Conservation (phyloP, 2,888 invertebrate genomes). For the Camptogramma bilineatum region DNA sequence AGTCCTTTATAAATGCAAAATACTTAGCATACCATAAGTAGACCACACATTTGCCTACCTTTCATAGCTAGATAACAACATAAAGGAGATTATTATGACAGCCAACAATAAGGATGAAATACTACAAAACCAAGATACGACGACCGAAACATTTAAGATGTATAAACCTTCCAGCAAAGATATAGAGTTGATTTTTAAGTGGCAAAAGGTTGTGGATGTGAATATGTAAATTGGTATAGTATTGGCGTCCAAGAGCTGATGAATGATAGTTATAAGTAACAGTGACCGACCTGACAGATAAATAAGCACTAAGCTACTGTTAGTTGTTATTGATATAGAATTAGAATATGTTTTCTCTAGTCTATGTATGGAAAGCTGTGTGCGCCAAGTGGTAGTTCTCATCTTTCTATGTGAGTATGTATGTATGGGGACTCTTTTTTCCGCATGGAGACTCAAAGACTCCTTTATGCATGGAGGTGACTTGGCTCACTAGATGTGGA, state of each 20-base stretch:
- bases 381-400: too few relatives aligned
- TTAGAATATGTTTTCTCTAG: too few relatives aligned
- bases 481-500: too few relatives aligned
- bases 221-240: conserved; percentile 37
- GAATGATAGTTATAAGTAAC: conserved; percentile 67
- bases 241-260: conserved; percentile 55
- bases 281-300: conserved; percentile 66
- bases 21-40: conserved; percentile 40
- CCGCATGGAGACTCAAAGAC: too few relatives aligned
- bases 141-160: conserved; percentile 23
- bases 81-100: conserved; percentile 65
- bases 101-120: conserved; percentile 63
- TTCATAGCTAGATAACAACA: conserved; percentile 49
- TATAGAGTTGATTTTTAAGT: conserved; percentile 19
- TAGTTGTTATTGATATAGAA: conserved; percentile 26
- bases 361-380: too few relatives aligned
- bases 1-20: conserved; percentile 14
- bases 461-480: too few relatives aligned
- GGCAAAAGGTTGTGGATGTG: conserved; percentile 4
- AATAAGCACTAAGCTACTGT: conserved; percentile 67
- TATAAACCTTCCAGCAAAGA: not conserved
- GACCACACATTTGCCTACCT: conserved; percentile 56
- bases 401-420: too few relatives aligned
- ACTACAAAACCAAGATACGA: conserved; percentile 41
- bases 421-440: too few relatives aligned